Conservation (phyloP, 2,797 vertebrate genomes). For the Eospalax fontanierii region DNA sequence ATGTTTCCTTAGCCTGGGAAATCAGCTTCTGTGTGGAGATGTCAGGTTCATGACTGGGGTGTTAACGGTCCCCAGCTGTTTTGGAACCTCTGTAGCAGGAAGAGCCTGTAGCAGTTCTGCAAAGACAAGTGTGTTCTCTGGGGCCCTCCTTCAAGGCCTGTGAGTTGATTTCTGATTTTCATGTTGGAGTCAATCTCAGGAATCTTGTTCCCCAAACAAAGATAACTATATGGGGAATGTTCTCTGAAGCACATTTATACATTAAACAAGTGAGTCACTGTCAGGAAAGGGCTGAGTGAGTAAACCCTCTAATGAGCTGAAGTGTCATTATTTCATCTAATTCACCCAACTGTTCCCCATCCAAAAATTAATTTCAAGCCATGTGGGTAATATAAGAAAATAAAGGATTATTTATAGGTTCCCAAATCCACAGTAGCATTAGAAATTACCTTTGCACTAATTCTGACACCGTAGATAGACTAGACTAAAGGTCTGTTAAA, state of each 20-base stretch:
- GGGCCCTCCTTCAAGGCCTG: slow-evolving; percentile 45
- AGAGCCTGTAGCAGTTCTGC: not conserved
- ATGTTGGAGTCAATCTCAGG: not conserved
- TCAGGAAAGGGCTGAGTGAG: slow-evolving; percentile 27
- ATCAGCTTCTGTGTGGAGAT: slow-evolving; percentile 74
- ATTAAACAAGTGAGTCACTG: slow-evolving; percentile 52
- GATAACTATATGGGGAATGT: not conserved
- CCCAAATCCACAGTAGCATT: slow-evolving; percentile 50
- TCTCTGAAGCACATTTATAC: slow-evolving; percentile 25
- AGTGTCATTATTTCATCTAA: slow-evolving; percentile 66
- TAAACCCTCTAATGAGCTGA: slow-evolving; percentile 65
- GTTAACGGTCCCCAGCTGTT: slow-evolving; percentile 60
- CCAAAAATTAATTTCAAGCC: slow-evolving; percentile 74
- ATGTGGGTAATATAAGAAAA: slow-evolving; percentile 67
- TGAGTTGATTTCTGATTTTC: slow-evolving; percentile 79
- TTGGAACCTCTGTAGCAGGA: slow-evolving; percentile 70
- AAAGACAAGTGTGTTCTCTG: slow-evolving; percentile 39
- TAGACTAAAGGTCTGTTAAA: slow-evolving; percentile 44
- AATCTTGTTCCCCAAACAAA: slow-evolving; percentile 16
- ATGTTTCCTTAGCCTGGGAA: slow-evolving; percentile 79
- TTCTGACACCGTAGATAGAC: not conserved
- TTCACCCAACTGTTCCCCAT: slow-evolving; percentile 60
- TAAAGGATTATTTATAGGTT: slow-evolving; percentile 63
- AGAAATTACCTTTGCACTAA: slow-evolving; percentile 50
- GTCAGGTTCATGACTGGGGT: slow-evolving; percentile 79